These are phyloP conservation scores for Ceratina japonica DNA, from an alignment of 1,140 invertebrate species.

Conservation along the genomic window DNA sequence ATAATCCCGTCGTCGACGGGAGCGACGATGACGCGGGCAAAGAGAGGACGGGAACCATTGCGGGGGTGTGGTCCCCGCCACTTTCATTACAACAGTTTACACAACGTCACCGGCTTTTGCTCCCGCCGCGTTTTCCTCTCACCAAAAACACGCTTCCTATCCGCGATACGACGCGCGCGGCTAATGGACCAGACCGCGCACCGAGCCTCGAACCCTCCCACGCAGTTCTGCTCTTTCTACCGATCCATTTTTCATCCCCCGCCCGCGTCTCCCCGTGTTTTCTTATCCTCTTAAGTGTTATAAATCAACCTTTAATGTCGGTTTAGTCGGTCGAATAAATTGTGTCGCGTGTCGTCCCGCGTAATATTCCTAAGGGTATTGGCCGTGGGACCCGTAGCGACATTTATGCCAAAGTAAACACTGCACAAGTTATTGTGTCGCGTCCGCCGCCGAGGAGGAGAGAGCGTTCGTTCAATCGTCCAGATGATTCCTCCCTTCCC, in stretches of 20 bases:
- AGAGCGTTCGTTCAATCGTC: no score
- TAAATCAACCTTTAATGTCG: conserved; percentile 40
- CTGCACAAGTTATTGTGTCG: no score
- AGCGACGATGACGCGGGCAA: conserved; percentile 9
- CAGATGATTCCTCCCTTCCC: no score
- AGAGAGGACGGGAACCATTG: neutral
- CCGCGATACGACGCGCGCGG: conserved; percentile 15
- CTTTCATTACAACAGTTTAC: conserved; percentile 32
- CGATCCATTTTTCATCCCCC: conserved; percentile 45
- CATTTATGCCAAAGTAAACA: neutral
- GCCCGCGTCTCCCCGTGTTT: neutral
- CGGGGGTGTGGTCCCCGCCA: conserved; percentile 3
- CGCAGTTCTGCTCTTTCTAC: conserved; percentile 1
- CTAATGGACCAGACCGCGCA: conserved; percentile 40
- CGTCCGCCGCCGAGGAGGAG: no score
- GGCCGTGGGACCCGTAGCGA: neutral
- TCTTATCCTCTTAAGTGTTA: conserved; percentile 41
- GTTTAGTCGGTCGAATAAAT: conserved; percentile 43
- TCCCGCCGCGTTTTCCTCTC: no score
- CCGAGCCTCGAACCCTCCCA: neutral
- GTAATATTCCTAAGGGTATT: conserved; percentile 27
- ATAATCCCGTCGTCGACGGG: conserved; percentile 51
- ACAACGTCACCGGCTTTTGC: conserved; percentile 3
- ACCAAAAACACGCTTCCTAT: conserved; percentile 48
- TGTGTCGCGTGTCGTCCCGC: conserved; percentile 9